Conservation (phyloP, 2,113 vertebrate genomes). For the Alouatta palliata region DNA sequence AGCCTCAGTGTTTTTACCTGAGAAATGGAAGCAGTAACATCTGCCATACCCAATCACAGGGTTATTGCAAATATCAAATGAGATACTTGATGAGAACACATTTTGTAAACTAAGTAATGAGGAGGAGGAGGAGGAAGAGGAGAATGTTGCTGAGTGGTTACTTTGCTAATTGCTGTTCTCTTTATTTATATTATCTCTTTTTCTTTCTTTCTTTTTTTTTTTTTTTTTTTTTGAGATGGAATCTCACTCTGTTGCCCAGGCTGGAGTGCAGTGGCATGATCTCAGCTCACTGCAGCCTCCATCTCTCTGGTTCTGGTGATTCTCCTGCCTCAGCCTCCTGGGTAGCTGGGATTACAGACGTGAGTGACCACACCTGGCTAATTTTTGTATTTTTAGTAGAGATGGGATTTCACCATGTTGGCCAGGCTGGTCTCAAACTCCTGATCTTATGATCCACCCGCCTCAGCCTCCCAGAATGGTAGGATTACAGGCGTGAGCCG, state of each 20-base stretch:
- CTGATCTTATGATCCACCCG: neutral
- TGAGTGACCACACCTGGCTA: no score
- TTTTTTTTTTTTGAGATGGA: no score
- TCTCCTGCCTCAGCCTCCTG: neutral
- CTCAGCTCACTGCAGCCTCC: neutral
- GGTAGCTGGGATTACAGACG: no score
- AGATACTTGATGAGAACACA: neutral
- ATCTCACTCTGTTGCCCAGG: no score
- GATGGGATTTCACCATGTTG: neutral
- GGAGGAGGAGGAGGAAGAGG: neutral
- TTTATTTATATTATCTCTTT: constrained; percentile 15
- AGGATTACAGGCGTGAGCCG: neutral
- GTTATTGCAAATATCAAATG: neutral
- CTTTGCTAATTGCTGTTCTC: neutral
- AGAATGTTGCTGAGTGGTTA: neutral
- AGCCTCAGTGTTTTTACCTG: constrained; percentile 19
- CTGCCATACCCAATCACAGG: neutral
- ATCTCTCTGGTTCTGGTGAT: neutral
- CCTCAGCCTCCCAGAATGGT: neutral
- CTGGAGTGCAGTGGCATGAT: no score
- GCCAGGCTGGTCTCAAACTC: neutral
- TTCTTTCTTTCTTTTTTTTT: neutral
- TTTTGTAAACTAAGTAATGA: constrained; percentile 21
- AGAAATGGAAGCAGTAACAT: constrained; percentile 38
- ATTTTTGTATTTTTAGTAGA: neutral